These are phyloP conservation scores for Dermolepida albohirtum DNA, from an alignment of 2,888 invertebrate species.

Conservation along the genomic window DNA sequence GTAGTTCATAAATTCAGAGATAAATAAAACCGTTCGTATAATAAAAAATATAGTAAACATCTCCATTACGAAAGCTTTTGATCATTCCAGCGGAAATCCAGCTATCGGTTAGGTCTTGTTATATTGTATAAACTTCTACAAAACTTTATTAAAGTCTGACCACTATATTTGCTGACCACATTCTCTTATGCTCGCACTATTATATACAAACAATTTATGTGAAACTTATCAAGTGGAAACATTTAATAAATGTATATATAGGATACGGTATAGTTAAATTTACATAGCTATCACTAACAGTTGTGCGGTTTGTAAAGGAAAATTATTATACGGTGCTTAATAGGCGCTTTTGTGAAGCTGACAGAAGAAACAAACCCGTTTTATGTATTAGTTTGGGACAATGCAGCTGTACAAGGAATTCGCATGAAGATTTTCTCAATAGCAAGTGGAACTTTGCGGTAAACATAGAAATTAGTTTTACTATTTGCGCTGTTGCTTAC, in stretches of 20 bases:
- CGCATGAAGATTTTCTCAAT: no score
- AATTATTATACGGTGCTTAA: constrained; percentile 30
- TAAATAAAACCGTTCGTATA: no score
- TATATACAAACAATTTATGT: constrained; percentile 32
- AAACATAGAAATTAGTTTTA: no score
- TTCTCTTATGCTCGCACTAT: constrained; percentile 12
- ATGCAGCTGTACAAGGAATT: not conserved
- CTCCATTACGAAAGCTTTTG: constrained; percentile 6
- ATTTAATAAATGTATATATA: constrained; percentile 41
- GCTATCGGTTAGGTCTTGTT: constrained; percentile 37
- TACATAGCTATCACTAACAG: constrained; percentile 36
- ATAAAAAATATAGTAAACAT: no score
- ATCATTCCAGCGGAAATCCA: constrained; percentile 32
- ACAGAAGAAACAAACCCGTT: constrained; percentile 32
- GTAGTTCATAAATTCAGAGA: no score
- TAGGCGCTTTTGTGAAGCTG: constrained; percentile 29
- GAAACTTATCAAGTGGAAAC: constrained; percentile 43
- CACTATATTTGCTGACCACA: constrained; percentile 40
- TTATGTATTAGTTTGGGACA: constrained; percentile 6
- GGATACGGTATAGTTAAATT: constrained; percentile 29
- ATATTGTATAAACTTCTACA: constrained; percentile 32
- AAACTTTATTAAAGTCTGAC: constrained; percentile 39
- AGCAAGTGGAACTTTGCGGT: not conserved
- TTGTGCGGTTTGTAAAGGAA: constrained; percentile 23
- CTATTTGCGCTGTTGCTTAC: no score